These are phyloP conservation scores for Tapirus terrestris DNA, from an alignment of 2,113 vertebrate species.

Conservation along the genomic window DNA sequence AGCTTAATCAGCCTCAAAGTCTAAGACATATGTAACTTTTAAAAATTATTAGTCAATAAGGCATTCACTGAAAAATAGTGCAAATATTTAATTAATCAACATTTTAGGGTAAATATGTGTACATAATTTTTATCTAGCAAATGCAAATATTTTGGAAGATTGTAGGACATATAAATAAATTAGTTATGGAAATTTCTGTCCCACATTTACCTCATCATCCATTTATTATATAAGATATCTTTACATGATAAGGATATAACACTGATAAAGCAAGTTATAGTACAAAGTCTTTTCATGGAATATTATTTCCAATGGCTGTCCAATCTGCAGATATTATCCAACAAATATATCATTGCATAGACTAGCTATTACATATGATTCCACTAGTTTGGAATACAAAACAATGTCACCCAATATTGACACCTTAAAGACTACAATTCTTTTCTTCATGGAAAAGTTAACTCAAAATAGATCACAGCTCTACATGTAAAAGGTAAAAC, in stretches of 20 bases:
- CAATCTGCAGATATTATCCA: neutral
- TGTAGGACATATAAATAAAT: neutral
- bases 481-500: neutral
- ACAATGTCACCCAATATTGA: neutral
- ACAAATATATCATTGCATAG: neutral
- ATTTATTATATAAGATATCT: neutral
- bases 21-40: neutral
- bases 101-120: neutral
- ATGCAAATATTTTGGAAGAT: slow-evolving; percentile 4
- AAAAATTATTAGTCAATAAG: neutral
- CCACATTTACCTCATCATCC: neutral
- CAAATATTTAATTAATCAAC: neutral
- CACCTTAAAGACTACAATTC: neutral
- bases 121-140: neutral
- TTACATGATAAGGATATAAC: neutral
- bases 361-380: neutral
- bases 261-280: neutral
- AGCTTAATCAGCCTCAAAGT: neutral
- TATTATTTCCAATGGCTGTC: neutral
- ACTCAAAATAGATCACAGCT: neutral
- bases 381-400: neutral
- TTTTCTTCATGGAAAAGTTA: neutral
- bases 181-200: neutral
- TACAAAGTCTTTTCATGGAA: neutral
- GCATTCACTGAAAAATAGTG: neutral